Base-by-base conservation (phyloP, 2,888 invertebrate genomes). In the Oligia latruncula region DNA sequence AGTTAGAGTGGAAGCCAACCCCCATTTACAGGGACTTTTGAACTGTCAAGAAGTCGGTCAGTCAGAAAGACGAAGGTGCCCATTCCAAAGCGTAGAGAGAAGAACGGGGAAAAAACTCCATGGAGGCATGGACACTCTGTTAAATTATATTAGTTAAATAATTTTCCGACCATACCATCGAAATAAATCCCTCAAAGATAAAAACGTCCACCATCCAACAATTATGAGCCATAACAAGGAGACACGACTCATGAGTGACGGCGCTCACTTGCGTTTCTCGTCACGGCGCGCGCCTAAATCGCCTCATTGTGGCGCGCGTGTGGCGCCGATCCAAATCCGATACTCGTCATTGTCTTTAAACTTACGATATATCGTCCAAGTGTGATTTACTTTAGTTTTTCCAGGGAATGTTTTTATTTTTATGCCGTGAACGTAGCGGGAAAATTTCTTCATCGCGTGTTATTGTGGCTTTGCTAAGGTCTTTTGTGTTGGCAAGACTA, bases 271-370 rank as follows among this genome's bases (percentile, higher is more conserved):
- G 77, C 71, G 77, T 87, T 90, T 89, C 90, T 71, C 73, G 87
- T 90, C 90, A 90, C 90, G 90, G 43, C 78, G 78, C 70, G 73
- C 80, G 81, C 86, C 88, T 90, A 89, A 90, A 89, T 88, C 90
- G 87, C 74, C 79, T 84, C 88, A 90, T 89, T 90, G 86, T 81
- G 75, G 78, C 77, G 85, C 74, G 78, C 90, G 90, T 91, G 91
- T 91, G 91, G 91, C 91, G 75, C 65, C 74, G 74, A 71, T 91
- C 91, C 91, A 91, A 91, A 88, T 87, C 89, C 87, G 84, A 90
- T 89, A 90, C 90, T 88, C 87, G 84, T 90, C 90, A 90, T 89
- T 88, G 90, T 88, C 89, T 89, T 87, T 82, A 86, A 89, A 89
- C 83, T 87, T 88, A 85, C 87, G 85, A 87, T 89, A 85, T 88